phyloP scores from a whole-genome alignment of 2,888 invertebrate genomes.

The Metallyticus violacea region DNA sequence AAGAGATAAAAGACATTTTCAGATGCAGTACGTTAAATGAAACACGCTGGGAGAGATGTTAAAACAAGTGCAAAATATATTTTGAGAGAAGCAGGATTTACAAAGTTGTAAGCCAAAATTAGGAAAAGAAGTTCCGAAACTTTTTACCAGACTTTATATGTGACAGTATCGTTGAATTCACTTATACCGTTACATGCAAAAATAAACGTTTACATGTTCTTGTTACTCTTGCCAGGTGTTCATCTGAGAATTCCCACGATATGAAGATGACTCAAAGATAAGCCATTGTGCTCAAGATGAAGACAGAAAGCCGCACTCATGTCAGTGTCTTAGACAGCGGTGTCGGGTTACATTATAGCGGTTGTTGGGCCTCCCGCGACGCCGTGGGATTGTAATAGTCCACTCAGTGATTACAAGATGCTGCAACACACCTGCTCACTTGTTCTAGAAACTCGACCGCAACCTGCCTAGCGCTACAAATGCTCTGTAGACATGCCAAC shows the following conservation, averaged over 20 bases:
- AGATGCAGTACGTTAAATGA: too few species aligned
- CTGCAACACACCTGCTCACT: neutral
- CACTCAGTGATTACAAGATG: neutral
- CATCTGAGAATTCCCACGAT: neutral
- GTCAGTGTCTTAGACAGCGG: neutral
- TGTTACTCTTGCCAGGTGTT: neutral
- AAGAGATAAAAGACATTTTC: too few species aligned
- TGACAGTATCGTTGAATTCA: too few species aligned
- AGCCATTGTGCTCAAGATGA: neutral
- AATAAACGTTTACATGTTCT: too few species aligned
- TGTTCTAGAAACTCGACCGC: too few species aligned
- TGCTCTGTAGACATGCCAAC: neutral
- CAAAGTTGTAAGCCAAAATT: too few species aligned
- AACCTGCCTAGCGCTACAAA: neutral
- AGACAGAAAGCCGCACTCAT: neutral
- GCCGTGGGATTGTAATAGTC: neutral
- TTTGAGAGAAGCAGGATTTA: too few species aligned
- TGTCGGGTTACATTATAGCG: neutral
- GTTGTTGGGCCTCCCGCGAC: neutral
- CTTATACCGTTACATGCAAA: too few species aligned
- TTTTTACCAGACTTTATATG: too few species aligned
- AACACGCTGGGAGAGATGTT: too few species aligned
- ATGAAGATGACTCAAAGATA: neutral
- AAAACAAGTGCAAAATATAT: too few species aligned
- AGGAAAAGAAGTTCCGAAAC: too few species aligned